These are phyloP conservation scores for Muntiacus muntjak DNA, from an alignment of 2,113 vertebrate species.

Conservation along the genomic window DNA sequence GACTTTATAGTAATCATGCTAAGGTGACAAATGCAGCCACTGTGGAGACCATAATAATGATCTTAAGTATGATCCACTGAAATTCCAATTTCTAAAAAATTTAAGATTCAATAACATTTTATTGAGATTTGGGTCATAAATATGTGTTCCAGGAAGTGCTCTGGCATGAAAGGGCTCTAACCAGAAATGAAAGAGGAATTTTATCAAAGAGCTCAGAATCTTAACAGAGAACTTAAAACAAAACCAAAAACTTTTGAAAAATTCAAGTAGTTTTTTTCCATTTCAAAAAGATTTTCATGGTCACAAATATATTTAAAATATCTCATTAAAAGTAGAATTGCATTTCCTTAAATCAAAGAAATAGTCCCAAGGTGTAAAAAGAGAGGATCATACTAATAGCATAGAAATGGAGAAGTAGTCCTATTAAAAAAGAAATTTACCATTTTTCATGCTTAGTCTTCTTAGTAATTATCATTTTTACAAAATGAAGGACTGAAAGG, in stretches of 20 bases:
- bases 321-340: background rate
- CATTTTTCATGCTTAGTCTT: background rate
- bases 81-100: conserved; percentile 24
- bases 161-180: background rate
- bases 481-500: background rate
- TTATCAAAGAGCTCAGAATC: background rate
- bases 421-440: background rate
- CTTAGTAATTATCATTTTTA: background rate
- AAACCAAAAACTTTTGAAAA: background rate
- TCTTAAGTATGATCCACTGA: background rate
- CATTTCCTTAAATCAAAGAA: conserved; percentile 5
- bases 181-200: background rate
- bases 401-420: background rate
- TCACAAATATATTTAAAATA: background rate
- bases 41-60: background rate
- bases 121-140: background rate
- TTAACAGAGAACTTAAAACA: background rate
- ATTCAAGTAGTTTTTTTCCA: background rate
- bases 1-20: background rate
- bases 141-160: background rate
- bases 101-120: background rate
- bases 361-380: background rate
- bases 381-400: background rate
- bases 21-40: background rate
- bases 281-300: conserved; percentile 23